Conservation (phyloP, 2,113 vertebrate genomes). For the Henicopernis longicauda region DNA sequence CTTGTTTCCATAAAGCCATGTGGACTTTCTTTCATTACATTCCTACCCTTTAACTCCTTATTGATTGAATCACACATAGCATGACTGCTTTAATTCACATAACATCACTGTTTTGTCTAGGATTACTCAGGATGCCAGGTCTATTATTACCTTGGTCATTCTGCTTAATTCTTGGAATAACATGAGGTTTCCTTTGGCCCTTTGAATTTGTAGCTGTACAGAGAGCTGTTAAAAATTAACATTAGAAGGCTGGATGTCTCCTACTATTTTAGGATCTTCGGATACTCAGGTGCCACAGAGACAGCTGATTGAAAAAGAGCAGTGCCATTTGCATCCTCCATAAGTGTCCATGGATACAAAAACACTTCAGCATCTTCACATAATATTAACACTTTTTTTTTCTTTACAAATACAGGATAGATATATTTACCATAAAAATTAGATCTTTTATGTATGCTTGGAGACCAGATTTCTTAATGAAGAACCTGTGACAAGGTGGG, state of each 20-base stretch:
- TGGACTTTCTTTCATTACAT: constrained; percentile 23
- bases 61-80: neutral
- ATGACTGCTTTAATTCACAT: neutral
- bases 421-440: constrained; percentile 3
- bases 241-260: neutral
- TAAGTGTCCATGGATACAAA: neutral
- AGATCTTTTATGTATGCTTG: neutral
- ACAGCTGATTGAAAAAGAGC: neutral
- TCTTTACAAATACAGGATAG: neutral
- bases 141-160: neutral
- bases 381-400: neutral
- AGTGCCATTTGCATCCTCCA: constrained; percentile 1
- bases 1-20: constrained; percentile 41
- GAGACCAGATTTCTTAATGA: neutral
- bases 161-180: neutral
- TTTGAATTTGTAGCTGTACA: neutral
- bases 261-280: neutral
- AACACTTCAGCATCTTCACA: neutral
- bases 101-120: neutral
- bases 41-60: constrained; percentile 5
- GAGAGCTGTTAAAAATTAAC: neutral
- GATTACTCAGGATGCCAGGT: neutral
- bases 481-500: neutral
- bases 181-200: neutral
- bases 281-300: neutral